Base-by-base conservation (phyloP, 2,888 invertebrate species). In the Camponotus fellah region DNA sequence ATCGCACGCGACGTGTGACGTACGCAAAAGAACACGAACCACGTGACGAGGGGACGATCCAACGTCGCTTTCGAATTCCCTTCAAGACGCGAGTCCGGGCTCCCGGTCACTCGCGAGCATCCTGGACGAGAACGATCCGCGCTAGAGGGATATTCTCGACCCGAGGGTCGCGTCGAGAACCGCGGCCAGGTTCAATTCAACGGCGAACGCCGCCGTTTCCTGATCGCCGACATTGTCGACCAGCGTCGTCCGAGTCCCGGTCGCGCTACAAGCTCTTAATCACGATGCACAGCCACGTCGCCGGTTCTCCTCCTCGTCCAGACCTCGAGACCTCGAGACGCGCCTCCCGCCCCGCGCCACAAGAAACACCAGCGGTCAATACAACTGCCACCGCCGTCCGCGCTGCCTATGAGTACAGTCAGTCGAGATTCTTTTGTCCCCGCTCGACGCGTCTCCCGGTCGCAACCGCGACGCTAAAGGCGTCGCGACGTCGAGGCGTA, bases 371-470 rank as follows among this genome's bases (percentile, higher is more conserved):
- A 77, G 66, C 86, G 89, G 93, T 93, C 93, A 93, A 93, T 93
- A 93, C 88, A 92, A 93, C 92, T 93, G 86, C 93, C 85, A 90
- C 88, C 90, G n/a, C 46, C 49, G 32, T 32, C 32, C 49, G 49
- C n/a, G 49, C 49, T 34, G 69, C 34, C 34, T 17, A 26, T 10
- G 46, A 10, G 90, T 91, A 91, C 91, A 92, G 90, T 92, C 91
- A 83, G 87, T 90, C 62, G 91, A 91, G 68, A 91, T 92, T 89
- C 86, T 91, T 91, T 92, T 92, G 93, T 91, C 92, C 80, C 43
- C 43, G 58, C 17, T 21, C 12, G 53, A 46, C 32, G 56, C 37
- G 69, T 32, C 37, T 46, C 37, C 4, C 76, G 60, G 9, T 40
- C 17, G 60, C 40, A 34, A n/a, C 58, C 49, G 12, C 2, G 53